Base-by-base conservation (phyloP, 2,113 vertebrate genomes). In the Psilopogon haemacephalus region DNA sequence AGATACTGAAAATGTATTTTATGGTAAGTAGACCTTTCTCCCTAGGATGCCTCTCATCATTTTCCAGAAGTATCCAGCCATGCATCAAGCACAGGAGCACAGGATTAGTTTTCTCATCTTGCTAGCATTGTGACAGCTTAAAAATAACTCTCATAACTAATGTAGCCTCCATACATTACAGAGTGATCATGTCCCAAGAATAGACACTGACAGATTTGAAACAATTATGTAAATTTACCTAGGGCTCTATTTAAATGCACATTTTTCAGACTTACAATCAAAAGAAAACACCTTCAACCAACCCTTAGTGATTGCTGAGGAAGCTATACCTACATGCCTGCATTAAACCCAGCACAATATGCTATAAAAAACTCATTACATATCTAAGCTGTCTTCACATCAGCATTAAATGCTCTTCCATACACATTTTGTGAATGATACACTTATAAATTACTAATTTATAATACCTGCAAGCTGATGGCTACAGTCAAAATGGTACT, bases 341-440 rank as follows among this genome's bases (percentile, higher is more conserved):
- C 91, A 93, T 91, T 96, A 97, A 97, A 84, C 62, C 59, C 65
- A 73, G 82, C 84, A 97, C 89, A 96, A 71, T 88, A 84, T 86
- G 86, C 95, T 93, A 94, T 97, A 95, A 97, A 97, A 97, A 96
- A 35, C 93, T 97, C 97, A 97, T 98, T 97, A 96, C 55, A 95
- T 73, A 97, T 90, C 79, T 93, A 64, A 83, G 80, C 71, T 97
- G 93, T 97, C 95, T 96, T 93, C 93, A 89, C 95, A 93, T 96
- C 95, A 97, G 88, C 95, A 95, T 95, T 96, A 96, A 97, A 95
- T 81, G 60, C 0, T 2, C 59, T 93, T 74, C 84, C 40, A 72
- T 81, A 93, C 76, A 89, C 82, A 90, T 80, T 86, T 65, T 91
- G 77, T 96, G 97, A 97, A 96, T 97, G 96, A 84, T 68, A 90